Percentiles rank a stretch among this genome's conserved stretches.
phyloP scores from a whole-genome alignment of 2,113 vertebrate species.

The Megaleporinus macrocephalus region DNA sequence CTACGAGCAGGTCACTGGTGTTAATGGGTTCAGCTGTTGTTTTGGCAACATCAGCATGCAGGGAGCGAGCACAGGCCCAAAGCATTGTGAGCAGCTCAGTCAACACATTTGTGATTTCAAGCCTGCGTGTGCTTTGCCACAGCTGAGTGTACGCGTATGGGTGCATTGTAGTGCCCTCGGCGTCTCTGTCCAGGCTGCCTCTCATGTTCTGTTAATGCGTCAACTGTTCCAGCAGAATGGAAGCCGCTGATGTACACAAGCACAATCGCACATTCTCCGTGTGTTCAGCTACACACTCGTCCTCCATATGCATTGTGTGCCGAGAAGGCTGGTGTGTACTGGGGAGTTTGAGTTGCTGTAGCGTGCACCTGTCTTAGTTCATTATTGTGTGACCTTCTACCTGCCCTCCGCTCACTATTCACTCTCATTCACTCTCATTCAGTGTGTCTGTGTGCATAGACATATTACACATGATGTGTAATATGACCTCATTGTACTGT shows the following conservation, averaged over 20 bases:
- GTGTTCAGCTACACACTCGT: background rate
- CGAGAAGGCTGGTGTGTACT: background rate
- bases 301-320: background rate
- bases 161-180: background rate
- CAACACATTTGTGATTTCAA: conserved; percentile 10
- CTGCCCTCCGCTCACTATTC: background rate
- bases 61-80: background rate
- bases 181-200: background rate
- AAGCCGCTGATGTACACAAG: background rate
- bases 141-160: background rate
- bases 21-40: conserved; percentile 38
- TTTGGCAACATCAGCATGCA: conserved; percentile 30
- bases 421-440: background rate
- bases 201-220: conserved; percentile 7
- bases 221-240: conserved; percentile 12
- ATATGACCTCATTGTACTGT: background rate
- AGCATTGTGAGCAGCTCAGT: conserved; percentile 19
- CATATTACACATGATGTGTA: background rate
- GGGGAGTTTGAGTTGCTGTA: background rate
- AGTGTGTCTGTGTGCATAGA: background rate
- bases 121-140: conserved; percentile 1
- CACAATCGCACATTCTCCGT: background rate
- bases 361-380: background rate
- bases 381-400: background rate
- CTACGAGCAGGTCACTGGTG: background rate